These are phyloP conservation scores for Phorcus lineatus DNA, from an alignment of 2,888 invertebrate genomes.

Conservation along the genomic window DNA sequence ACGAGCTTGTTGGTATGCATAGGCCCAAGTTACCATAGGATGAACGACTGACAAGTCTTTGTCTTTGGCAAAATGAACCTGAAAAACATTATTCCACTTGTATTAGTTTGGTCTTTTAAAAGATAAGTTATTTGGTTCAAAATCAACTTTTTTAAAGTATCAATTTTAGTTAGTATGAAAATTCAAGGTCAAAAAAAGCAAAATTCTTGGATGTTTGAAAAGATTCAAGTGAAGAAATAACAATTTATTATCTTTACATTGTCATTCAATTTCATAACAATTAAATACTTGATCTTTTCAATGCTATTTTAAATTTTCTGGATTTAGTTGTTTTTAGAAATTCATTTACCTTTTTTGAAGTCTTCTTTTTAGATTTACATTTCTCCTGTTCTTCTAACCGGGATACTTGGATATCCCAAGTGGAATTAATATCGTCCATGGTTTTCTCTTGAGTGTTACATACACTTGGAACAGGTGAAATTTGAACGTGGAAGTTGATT, in stretches of 20 bases:
- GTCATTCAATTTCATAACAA: too few species aligned
- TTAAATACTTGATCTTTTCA: too few species aligned
- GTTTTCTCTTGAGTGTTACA: conserved; percentile 4
- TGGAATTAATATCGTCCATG: conserved; percentile 47
- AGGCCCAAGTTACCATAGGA: conserved; percentile 48
- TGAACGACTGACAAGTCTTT: conserved; percentile 48
- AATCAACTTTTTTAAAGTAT: too few species aligned
- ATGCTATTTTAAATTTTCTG: too few species aligned
- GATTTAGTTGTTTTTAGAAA: too few species aligned
- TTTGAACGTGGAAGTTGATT: conserved; percentile 4
- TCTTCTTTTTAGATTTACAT: background rate
- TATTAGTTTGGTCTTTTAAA: too few species aligned
- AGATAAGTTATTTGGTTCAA: too few species aligned
- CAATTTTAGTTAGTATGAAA: too few species aligned
- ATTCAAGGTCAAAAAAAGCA: too few species aligned
- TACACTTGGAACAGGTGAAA: background rate
- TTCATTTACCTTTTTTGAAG: conserved; percentile 36
- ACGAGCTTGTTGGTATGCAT: conserved; percentile 56
- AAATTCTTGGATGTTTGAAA: too few species aligned
- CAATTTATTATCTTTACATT: too few species aligned
- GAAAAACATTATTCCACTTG: conserved; percentile 18
- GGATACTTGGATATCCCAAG: conserved; percentile 47
- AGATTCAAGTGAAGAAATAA: too few species aligned
- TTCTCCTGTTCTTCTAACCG: background rate
- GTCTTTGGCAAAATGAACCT: conserved; percentile 59